Evolutionary conservation across 2,797 vertebrate genomes (phyloP).

Genomic region (Lerista edwardsae): DNA sequence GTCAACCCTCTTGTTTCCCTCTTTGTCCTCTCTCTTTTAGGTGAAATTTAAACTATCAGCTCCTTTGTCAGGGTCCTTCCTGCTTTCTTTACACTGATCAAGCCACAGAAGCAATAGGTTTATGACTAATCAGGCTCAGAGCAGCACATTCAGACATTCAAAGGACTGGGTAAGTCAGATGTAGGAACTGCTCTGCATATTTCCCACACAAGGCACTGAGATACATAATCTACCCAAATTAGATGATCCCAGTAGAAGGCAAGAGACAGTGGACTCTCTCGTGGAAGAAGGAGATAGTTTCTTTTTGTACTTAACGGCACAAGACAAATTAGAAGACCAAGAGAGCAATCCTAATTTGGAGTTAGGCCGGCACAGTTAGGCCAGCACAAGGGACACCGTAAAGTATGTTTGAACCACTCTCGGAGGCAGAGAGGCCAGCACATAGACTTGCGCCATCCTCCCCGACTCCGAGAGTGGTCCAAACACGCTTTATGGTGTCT

Average conservation of each 20-base stretch:
- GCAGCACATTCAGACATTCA: too few species aligned
- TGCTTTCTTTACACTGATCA: background rate
- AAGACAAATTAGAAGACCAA: too few species aligned
- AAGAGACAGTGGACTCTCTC: background rate
- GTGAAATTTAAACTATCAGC: background rate
- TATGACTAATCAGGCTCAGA: background rate
- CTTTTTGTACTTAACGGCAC: background rate
- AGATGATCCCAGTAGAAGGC: background rate
- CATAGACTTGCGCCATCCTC: too few species aligned
- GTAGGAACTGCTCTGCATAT: background rate
- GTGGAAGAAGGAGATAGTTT: background rate
- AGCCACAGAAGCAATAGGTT: background rate
- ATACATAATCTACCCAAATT: background rate
- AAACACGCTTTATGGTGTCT: too few species aligned
- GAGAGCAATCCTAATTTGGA: too few species aligned
- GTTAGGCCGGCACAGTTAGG: too few species aligned
- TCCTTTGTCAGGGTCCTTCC: background rate
- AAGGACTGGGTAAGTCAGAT: background rate
- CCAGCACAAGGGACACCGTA: too few species aligned
- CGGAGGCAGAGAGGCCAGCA: too few species aligned
- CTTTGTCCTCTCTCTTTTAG: background rate
- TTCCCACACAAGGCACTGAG: background rate
- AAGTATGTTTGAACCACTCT: too few species aligned
- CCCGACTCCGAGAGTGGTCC: too few species aligned
- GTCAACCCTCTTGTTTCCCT: background rate